Base-by-base conservation (phyloP, 1,140 invertebrate species). In the Apis laboriosa region DNA sequence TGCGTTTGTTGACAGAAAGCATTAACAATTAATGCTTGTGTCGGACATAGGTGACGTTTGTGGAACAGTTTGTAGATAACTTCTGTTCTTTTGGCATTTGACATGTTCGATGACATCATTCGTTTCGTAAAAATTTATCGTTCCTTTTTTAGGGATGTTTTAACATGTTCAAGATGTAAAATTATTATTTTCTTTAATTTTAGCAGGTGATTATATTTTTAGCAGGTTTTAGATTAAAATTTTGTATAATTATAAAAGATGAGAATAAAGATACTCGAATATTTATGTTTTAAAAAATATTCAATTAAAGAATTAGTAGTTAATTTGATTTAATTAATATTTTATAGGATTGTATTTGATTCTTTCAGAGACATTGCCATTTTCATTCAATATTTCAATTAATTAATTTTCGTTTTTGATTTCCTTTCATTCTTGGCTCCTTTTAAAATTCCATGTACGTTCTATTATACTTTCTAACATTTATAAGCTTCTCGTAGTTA, bases 1-100 rank as follows among this genome's bases (percentile, higher is more conserved):
- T 83, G 74, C 49, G 64, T 74, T 67, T 91, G 84, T 92, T 91
- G 87, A 80, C 76, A 34, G 64, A 90, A 86, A 58, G 85, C 78
- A 89, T 92, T 87, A 86, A 74, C 84, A 73, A 71, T 83, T 77
- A 78, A 82, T 77, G 43, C 43, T 13, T 53, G n/a, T 66, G 80
- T 51, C 49, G 11, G 28, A 15, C 9, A 19, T 34, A 17, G 17
- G 55, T 51, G 24, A 19, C 34, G 15, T n/a, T 51, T 76, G 13
- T 53, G 72, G 51, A 15, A 7, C n/a, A 1, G 13, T 51, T 24
- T 1, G 0, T 12, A n/a, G 43, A 28, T 24, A 61, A 17, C 55
- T n/a, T n/a, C n/a, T 70, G 19, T n/a, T 17, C 51, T 5, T 24
- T 9, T 15, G 9, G 0, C 3, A 8, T 17, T 55, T n/a, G 53